Base-by-base conservation (phyloP, 2,797 vertebrate genomes). In the Lacerta viridis region DNA sequence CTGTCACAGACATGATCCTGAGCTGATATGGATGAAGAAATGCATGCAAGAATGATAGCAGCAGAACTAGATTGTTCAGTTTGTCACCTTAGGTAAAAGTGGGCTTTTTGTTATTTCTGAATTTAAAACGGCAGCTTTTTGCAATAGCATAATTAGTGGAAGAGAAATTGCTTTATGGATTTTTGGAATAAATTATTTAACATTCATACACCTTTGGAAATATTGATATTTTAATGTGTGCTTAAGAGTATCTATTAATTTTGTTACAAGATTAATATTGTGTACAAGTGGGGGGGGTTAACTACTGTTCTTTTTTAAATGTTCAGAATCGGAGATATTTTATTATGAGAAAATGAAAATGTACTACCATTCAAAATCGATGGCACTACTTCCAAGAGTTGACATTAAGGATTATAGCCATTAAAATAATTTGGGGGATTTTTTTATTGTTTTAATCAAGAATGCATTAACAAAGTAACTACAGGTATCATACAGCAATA, bases 171-270 rank as follows among this genome's bases (percentile, higher is more conserved):
- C 27, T 83, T 83, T 43, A 68, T 43, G 33, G 10, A 68, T 43
- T 82, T 41, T 68, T 41, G 18, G 23, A 82, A 82, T 66, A 68
- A 82, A 29, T 82, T 64, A 39, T 29, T 41, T 83, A 69, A 83
- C 41, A 3, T 43, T 6, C 25, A 29, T 68, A 1, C 15, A 18
- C 15, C 4, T 68, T 82, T 82, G 61, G 36, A 82, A 81, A 81
- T 23, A 66, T 8, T 41, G 59, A 41, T 27, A 66, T 80, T 80
- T 39, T 39, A 64, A 64, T 43, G 39, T 66, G 29, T 69, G 64
- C 61, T 43, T 83, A 18, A 83, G 39, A 69, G 17, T 68, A 68
- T 41, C 25, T 43, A 9, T 68, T 68, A 82, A 77, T 11, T 43
- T 11, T 77, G 50, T 55, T 77, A 46, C 13, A 25, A 25, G 23